A percentile compares a stretch with the other conserved stretches of the same genome.
Evolutionary conservation across 2,888 invertebrate species (phyloP).

Genomic region (Actias luna): DNA sequence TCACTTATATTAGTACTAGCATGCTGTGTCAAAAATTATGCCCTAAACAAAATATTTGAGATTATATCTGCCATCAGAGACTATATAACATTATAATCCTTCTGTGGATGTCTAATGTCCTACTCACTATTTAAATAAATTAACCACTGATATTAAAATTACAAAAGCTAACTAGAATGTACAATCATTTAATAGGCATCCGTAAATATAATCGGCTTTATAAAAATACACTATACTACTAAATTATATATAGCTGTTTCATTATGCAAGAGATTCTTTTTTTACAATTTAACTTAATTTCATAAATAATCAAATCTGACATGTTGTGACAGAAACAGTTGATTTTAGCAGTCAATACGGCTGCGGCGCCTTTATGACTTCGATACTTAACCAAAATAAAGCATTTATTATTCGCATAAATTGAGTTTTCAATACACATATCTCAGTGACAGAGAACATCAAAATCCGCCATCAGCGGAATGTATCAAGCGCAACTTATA

Average conservation of each 20-base stretch:
- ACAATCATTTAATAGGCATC: slow-evolving; percentile 12
- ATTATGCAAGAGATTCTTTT: slow-evolving; percentile 27
- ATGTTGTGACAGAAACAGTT: not conserved
- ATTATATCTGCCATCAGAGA: slow-evolving; percentile 23
- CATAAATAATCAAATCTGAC: not conserved
- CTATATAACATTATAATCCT: not conserved
- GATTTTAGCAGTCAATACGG: not conserved
- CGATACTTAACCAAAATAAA: not conserved
- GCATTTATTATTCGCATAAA: not conserved
- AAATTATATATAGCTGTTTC: slow-evolving; percentile 6
- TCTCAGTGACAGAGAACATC: not conserved
- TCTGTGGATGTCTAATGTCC: not conserved
- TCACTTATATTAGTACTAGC: slow-evolving; percentile 17
- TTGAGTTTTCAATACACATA: not conserved
- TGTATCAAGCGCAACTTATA: not conserved
- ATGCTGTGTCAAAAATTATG: not conserved
- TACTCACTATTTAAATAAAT: slow-evolving; percentile 13
- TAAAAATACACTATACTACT: slow-evolving; percentile 20
- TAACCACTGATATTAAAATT: slow-evolving; percentile 6
- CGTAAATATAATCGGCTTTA: slow-evolving; percentile 19
- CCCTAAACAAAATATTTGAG: slow-evolving; percentile 22
- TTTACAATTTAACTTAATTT: slow-evolving; percentile 13
- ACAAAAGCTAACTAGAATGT: slow-evolving; percentile 12
- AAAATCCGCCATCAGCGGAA: not conserved
- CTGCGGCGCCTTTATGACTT: not conserved